Evolutionary conservation across 2,797 vertebrate species (phyloP).

Genomic region (Adrianichthys oophorus): DNA sequence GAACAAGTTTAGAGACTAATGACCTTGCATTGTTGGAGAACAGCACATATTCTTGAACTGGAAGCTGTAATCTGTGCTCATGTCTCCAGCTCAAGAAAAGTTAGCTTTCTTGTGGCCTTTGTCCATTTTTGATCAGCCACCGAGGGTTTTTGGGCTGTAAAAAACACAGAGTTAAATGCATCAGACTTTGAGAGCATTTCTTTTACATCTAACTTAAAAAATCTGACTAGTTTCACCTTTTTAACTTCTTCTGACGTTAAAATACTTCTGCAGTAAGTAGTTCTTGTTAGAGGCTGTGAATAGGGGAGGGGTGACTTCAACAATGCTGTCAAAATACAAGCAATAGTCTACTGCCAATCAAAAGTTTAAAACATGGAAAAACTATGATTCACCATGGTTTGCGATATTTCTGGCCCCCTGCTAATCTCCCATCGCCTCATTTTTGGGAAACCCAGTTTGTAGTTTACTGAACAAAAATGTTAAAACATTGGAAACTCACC

Average conservation of each 20-base stretch:
- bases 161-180: no score
- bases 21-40: no score
- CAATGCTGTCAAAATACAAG: constrained; percentile 12
- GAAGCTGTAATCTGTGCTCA: no score
- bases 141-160: no score
- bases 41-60: no score
- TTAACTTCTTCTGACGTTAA: neutral
- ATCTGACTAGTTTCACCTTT: neutral
- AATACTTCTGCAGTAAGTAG: constrained; percentile 17
- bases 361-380: constrained; percentile 28
- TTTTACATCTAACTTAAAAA: neutral
- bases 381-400: constrained; percentile 32
- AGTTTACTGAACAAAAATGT: constrained; percentile 55
- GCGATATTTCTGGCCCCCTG: constrained; percentile 54
- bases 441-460: constrained; percentile 69
- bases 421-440: constrained; percentile 51
- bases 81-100: no score
- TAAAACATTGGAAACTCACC: constrained; percentile 63
- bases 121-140: no score
- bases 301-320: constrained; percentile 13
- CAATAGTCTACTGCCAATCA: constrained; percentile 15
- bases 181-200: no score
- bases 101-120: no score
- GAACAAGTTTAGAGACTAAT: no score
- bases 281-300: constrained; percentile 6